These are phyloP conservation scores for Euschistus heros DNA, from an alignment of 1,140 invertebrate species.

Conservation along the genomic window DNA sequence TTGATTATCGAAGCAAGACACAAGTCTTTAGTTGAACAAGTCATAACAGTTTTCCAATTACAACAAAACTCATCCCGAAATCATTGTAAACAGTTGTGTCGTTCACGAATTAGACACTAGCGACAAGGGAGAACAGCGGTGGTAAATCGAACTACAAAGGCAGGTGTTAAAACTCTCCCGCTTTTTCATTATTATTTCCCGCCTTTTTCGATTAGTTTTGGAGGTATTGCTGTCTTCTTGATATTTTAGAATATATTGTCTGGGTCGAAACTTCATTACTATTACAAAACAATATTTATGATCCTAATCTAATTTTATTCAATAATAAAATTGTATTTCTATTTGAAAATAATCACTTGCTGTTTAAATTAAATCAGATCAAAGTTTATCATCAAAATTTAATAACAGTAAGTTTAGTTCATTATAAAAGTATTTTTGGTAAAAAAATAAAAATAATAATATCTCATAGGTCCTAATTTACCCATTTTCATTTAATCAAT, in stretches of 20 bases:
- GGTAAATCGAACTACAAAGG: background rate
- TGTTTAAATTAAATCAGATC: too few species aligned
- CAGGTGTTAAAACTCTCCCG: conserved; percentile 4
- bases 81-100: background rate
- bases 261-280: background rate
- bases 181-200: background rate
- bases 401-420: too few species aligned
- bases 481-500: too few species aligned
- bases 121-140: background rate
- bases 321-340: background rate
- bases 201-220: conserved; percentile 5
- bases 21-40: background rate
- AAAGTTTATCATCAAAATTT: too few species aligned
- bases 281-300: too few species aligned
- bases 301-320: too few species aligned
- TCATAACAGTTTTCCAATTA: background rate
- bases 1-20: background rate
- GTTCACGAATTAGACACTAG: background rate
- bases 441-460: too few species aligned
- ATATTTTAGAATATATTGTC: background rate
- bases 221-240: background rate
- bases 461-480: too few species aligned
- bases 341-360: too few species aligned
- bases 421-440: too few species aligned
- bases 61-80: background rate